phyloP scores from a whole-genome alignment of 2,113 vertebrate genomes.

The Scortum barcoo region DNA sequence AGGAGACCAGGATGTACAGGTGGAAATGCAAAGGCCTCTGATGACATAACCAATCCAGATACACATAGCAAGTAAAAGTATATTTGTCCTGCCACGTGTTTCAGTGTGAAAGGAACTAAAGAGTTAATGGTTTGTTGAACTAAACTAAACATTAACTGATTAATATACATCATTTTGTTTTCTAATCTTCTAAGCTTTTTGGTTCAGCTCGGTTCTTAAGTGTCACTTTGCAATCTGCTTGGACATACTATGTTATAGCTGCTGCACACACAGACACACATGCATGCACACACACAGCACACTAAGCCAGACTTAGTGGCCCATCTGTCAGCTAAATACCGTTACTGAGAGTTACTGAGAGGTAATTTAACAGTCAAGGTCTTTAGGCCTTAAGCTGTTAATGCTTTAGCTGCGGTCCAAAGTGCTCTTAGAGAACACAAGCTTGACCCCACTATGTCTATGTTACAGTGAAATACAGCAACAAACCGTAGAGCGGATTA shows the following conservation, averaged over 20 bases:
- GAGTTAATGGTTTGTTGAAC: neutral
- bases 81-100: neutral
- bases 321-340: constrained; percentile 71
- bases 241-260: constrained; percentile 25
- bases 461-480: constrained; percentile 15
- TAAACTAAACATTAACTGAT: neutral
- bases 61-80: no score
- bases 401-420: constrained; percentile 53
- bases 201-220: neutral
- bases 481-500: constrained; percentile 32
- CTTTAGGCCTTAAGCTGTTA: constrained; percentile 72
- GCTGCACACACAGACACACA: neutral
- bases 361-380: constrained; percentile 71
- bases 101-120: neutral
- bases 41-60: no score
- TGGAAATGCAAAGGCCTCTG: no score
- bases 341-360: constrained; percentile 65
- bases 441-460: constrained; percentile 26
- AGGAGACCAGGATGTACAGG: no score
- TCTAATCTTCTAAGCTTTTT: neutral
- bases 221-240: constrained; percentile 13
- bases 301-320: constrained; percentile 53
- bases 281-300: neutral
- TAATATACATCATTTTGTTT: neutral
- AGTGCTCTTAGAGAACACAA: constrained; percentile 41